Base-by-base conservation (phyloP, 1,140 invertebrate genomes). In the Mesaphorura yosii region DNA sequence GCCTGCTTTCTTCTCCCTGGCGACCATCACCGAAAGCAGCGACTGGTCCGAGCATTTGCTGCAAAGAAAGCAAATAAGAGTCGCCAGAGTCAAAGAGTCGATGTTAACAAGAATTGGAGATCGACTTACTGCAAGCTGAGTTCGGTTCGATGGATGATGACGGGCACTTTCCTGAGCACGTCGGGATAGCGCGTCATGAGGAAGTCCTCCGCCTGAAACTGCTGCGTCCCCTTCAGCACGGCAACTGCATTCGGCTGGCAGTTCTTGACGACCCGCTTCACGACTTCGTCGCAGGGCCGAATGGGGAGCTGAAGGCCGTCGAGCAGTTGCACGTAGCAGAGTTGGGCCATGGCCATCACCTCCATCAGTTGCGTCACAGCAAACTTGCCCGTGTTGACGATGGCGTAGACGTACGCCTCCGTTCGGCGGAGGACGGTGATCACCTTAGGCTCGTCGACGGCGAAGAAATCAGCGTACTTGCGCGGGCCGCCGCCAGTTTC, bases 111-210 rank as follows among this genome's bases (percentile, higher is more conserved):
- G 31, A 34, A 34, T 39, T 41, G 23, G 37, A 47, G 19, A 27
- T 42, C 26, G 39, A 39, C 31, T 50, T 42, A 51, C 50, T 42
- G 27, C 20, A 51, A 27, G 19, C 12, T 28, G 4, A 51, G 5
- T 25, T 51, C 50, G 14, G 20, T 12, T 28, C 12, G 12, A 4
- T 5, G 6, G 3, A 51, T 25, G 22, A 51, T 41, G 15, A 42
- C 22, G 10, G 50, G 50, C n/a, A 51, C 20, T 42, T 51, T 42
- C 23, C 39, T 41, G 19, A 51, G 28, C n/a, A 40, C 25, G 17
- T 51, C 50, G 10, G 39, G 50, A 42, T 40, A 51, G 22, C 22
- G 15, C 44, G 39, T 26, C 23, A 6, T 51, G 39, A 40, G 29
- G 26, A 50, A 50, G 27, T 50, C 48, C 12, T n/a, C 20, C 10